These are phyloP conservation scores for Cinclus cinclus DNA, from an alignment of 2,113 vertebrate species.

Conservation along the genomic window DNA sequence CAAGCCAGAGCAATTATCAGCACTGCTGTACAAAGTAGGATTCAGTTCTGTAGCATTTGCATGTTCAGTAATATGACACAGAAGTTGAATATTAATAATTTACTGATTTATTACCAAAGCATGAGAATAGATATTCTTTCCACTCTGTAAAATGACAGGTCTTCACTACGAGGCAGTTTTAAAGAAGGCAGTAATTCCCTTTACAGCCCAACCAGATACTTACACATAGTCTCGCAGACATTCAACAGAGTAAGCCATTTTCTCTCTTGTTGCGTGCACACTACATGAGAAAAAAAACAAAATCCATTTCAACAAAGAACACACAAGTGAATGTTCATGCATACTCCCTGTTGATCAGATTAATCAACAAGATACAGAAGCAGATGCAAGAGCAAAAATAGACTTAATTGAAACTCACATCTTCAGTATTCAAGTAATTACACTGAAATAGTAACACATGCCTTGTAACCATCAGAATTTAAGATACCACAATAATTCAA, in stretches of 20 bases:
- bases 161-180: not conserved
- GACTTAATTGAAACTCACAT: not conserved
- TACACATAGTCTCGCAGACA: constrained; percentile 91
- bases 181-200: not conserved
- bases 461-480: not conserved
- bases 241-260: constrained; percentile 87
- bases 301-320: not conserved
- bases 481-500: not conserved
- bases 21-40: not conserved
- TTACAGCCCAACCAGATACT: constrained; percentile 49
- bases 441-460: not conserved
- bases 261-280: constrained; percentile 87
- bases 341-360: not conserved
- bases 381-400: not conserved
- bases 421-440: not conserved
- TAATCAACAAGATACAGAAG: not conserved
- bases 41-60: not conserved
- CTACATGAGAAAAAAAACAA: constrained; percentile 65
- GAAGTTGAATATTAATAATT: not conserved
- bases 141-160: not conserved
- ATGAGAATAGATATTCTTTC: not conserved
- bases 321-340: not conserved
- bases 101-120: not conserved
- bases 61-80: not conserved
- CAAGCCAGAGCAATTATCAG: not conserved